Base-by-base conservation (phyloP, 2,113 vertebrate species). In the Carassius auratus region DNA sequence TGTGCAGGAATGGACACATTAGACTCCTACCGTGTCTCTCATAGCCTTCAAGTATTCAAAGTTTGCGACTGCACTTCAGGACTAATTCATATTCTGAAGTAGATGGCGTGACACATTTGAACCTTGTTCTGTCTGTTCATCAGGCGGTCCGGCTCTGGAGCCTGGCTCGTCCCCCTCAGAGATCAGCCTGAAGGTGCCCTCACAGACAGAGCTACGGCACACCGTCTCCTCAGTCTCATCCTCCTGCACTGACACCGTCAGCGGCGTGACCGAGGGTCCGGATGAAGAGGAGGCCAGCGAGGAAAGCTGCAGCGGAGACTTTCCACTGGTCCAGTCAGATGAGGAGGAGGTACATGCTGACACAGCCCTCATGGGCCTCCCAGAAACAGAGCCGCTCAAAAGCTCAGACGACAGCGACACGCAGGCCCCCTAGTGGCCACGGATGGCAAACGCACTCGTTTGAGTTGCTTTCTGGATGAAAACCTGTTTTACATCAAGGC, bases 291-390 rank as follows among this genome's bases (percentile, higher is more conserved):
- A 52, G 3, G 90, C 52, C 0, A 93, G 94, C 0, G 93, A 94
- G 85, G 94, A 94, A 17, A 93, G 90, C 82, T 76, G 90, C 0
- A 6, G 45, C 10, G 90, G 90, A 0, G 93, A 95, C 3, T 92
- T 93, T 0, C 97, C 95, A 0, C 48, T 95, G 0, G 90, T 99
- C 3, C 97, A 98, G 91, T 96, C 95, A 0, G 98, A 99, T 0
- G 97, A 99, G 84, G 98, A 99, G 82, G 97, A 98, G 2, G 93
- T 99, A 12, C 96, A 97, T 71, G 95, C 92, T 19, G 97, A 99
- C 91, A 95, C 92, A 30, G 94, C 93, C 5, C 92, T 98, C n/a
- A 91, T 93, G 14, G 81, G 79, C 90, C 94, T 85, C 80, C 92
- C 45, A 48, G 92, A 93, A 30, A 33, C 75, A 0, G 83, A 83